A percentile compares a stretch with the other conserved stretches of the same genome.
These are phyloP conservation scores for Triplophysa dalaica DNA, from an alignment of 2,113 vertebrate species.

Conservation along the genomic window DNA sequence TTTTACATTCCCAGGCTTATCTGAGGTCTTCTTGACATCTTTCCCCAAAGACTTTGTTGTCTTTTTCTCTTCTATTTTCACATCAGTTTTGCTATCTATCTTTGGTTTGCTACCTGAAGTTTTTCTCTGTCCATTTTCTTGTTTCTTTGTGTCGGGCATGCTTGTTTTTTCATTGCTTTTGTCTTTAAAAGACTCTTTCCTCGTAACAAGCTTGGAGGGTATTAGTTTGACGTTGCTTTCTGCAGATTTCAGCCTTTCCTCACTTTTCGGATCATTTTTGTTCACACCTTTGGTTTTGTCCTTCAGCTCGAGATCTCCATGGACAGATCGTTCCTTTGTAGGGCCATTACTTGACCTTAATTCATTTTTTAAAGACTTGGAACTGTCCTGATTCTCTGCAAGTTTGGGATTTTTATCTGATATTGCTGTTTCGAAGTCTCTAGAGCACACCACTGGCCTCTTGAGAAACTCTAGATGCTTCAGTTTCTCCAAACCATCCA, in stretches of 20 bases:
- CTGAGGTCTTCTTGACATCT: conserved; percentile 58
- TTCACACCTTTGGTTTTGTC: conserved; percentile 62
- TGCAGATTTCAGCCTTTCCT: conserved; percentile 62
- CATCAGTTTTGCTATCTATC: conserved; percentile 62
- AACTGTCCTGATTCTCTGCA: conserved; percentile 76
- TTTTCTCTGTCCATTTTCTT: conserved; percentile 57
- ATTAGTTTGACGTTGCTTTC: conserved; percentile 56
- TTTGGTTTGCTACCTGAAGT: conserved; percentile 56
- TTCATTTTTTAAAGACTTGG: conserved; percentile 65
- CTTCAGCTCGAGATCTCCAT: conserved; percentile 59
- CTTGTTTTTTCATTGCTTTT: conserved; percentile 64
- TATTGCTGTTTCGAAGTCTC: conserved; percentile 67
- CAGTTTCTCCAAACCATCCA: conserved; percentile 81
- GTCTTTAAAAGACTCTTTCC: conserved; percentile 68
- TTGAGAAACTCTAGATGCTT: conserved; percentile 81
- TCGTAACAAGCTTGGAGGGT: conserved; percentile 55
- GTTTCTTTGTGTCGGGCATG: conserved; percentile 48
- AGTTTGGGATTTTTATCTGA: conserved; percentile 68
- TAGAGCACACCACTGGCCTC: conserved; percentile 75
- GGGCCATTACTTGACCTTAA: conserved; percentile 44
- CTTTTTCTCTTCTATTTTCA: conserved; percentile 64
- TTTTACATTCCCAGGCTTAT: conserved; percentile 52
- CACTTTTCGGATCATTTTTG: conserved; percentile 46
- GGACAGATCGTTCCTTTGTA: conserved; percentile 46
- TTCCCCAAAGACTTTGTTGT: conserved; percentile 45